Conservation (phyloP, 2,888 invertebrate genomes). For the Chouioia cunea region DNA sequence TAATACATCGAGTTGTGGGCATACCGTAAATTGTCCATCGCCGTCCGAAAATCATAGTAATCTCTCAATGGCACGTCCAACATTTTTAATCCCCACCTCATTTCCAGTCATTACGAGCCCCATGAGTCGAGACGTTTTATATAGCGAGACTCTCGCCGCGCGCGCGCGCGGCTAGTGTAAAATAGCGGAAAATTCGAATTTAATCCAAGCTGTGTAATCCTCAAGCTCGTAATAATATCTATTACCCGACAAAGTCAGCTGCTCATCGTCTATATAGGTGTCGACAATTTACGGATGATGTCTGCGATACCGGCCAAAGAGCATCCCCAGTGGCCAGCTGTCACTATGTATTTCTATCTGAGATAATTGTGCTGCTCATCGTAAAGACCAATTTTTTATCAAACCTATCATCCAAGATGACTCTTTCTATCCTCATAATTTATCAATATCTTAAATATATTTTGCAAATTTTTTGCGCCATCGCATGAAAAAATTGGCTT, state of each 20-base stretch:
- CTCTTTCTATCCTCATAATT: too few species aligned
- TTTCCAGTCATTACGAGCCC: constrained; percentile 1
- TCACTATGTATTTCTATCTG: too few species aligned
- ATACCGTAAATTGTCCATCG: not conserved
- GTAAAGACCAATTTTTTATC: not conserved
- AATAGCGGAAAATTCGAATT: constrained; percentile 45
- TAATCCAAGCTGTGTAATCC: not conserved
- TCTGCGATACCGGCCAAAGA: constrained; percentile 21
- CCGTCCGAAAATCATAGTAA: constrained; percentile 23
- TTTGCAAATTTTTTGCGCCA: too few species aligned
- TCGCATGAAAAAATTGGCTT: not conserved
- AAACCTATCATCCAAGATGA: too few species aligned
- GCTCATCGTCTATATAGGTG: constrained; percentile 8
- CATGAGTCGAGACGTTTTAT: not conserved
- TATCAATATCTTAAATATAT: too few species aligned
- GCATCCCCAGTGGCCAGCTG: not conserved
- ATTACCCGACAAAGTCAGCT: too few species aligned
- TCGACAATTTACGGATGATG: constrained; percentile 29
- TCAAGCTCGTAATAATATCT: constrained; percentile 18
- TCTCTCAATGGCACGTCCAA: not conserved
- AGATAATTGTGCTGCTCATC: not conserved
- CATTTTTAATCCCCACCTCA: constrained; percentile 23
- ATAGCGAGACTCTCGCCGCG: not conserved
- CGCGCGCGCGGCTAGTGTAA: constrained; percentile 21
- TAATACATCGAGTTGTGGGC: not conserved